A percentile compares a stretch with the other conserved stretches of the same genome.
Conservation (phyloP, 2,113 vertebrate species). For the Cyanoliseus patagonus region DNA sequence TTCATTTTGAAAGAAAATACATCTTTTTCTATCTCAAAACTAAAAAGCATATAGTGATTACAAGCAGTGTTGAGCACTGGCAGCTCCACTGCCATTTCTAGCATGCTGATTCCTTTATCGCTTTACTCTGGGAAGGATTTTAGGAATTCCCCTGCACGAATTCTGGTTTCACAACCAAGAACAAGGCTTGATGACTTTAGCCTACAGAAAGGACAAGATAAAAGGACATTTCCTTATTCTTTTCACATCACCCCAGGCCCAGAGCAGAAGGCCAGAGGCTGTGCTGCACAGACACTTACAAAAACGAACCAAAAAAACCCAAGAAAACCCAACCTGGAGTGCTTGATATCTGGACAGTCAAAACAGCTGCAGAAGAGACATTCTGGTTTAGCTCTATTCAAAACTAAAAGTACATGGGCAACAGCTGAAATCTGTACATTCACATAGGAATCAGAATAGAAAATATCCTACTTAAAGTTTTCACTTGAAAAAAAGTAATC, state of each 20-base stretch:
- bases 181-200: neutral
- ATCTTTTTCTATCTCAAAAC: neutral
- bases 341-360: neutral
- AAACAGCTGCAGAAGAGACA: neutral
- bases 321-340: neutral
- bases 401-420: neutral
- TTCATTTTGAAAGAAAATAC: neutral
- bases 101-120: neutral
- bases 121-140: neutral
- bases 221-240: neutral
- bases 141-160: neutral
- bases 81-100: neutral
- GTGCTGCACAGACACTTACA: neutral
- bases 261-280: neutral
- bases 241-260: neutral
- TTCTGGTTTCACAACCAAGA: neutral
- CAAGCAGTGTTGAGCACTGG: neutral
- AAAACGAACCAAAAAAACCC: neutral
- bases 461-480: neutral
- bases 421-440: neutral
- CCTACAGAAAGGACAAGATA: neutral
- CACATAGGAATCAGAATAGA: neutral
- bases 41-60: neutral
- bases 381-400: neutral
- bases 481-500: neutral